These are phyloP conservation scores for Champsocephalus gunnari DNA, from an alignment of 2,797 vertebrate species.

Conservation along the genomic window DNA sequence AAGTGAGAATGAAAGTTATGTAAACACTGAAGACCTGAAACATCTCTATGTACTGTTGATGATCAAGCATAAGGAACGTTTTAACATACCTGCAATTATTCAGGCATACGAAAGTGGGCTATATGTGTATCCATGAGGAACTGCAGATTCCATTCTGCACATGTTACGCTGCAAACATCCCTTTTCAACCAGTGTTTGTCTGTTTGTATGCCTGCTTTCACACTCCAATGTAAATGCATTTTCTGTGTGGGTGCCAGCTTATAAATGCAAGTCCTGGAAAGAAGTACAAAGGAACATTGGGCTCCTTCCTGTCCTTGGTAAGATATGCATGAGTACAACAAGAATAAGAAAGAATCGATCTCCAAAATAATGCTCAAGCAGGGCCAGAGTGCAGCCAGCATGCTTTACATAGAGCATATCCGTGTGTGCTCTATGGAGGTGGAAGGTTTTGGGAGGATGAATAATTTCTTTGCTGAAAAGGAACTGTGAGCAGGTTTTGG, in stretches of 20 bases:
- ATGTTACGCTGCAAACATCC: not conserved
- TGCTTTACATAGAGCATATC: slow-evolving; percentile 52
- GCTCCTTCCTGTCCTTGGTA: slow-evolving; percentile 50
- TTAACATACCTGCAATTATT: not conserved
- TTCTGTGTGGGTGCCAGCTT: not conserved
- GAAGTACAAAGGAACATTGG: slow-evolving; percentile 52
- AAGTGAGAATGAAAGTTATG: not conserved
- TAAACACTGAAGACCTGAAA: not conserved
- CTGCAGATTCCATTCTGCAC: not conserved
- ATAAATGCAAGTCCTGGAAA: slow-evolving; percentile 11
- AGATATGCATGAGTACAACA: slow-evolving; percentile 58
- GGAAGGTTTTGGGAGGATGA: slow-evolving; percentile 36
- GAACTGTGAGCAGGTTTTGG: slow-evolving; percentile 11
- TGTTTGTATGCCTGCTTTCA: slow-evolving; percentile 21
- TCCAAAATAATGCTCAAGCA: slow-evolving; percentile 50
- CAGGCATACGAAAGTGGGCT: too few relatives aligned
- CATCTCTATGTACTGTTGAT: too few relatives aligned
- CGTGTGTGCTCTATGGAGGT: slow-evolving; percentile 33
- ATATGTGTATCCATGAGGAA: too few relatives aligned
- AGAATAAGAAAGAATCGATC: slow-evolving; percentile 55
- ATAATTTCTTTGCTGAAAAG: slow-evolving; percentile 33
- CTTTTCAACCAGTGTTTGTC: not conserved
- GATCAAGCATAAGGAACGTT: not conserved
- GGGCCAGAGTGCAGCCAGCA: slow-evolving; percentile 17
- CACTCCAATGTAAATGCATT: slow-evolving; percentile 11